phyloP scores from a whole-genome alignment of 1,140 invertebrate species.

The Drosophila albomicans region DNA sequence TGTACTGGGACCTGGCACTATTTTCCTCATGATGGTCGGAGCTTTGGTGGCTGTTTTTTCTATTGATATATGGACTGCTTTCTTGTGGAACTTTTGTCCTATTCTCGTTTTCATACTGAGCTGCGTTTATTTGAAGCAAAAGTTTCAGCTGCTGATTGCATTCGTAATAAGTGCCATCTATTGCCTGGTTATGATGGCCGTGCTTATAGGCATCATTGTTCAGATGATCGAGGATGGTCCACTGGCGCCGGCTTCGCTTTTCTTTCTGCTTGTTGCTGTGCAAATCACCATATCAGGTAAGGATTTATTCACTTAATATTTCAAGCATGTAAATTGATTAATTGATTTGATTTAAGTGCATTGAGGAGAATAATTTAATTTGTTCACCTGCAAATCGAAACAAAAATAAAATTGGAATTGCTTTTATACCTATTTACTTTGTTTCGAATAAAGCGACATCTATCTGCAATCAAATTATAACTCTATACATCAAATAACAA shows the following conservation, averaged over 20 bases:
- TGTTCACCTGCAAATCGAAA: too few species aligned
- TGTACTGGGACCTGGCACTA: constrained; percentile 88
- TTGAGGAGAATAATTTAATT: too few species aligned
- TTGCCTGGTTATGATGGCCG: constrained; percentile 96
- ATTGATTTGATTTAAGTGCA: background rate
- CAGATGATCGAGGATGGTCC: constrained; percentile 93
- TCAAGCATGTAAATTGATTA: too few species aligned
- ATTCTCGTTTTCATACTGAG: constrained; percentile 90
- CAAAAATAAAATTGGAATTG: too few species aligned
- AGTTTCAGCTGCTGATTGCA: constrained; percentile 90
- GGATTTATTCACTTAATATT: background rate
- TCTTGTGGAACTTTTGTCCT: constrained; percentile 92
- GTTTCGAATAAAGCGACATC: too few species aligned
- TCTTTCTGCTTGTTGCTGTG: constrained; percentile 88
- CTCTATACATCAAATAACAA: too few species aligned
- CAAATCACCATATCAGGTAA: constrained; percentile 88
- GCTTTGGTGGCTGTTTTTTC: constrained; percentile 93
- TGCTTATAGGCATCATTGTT: constrained; percentile 93
- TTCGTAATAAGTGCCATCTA: constrained; percentile 92
- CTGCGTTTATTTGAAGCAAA: constrained; percentile 91
- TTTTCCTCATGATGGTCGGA: constrained; percentile 96
- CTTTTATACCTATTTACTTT: too few species aligned
- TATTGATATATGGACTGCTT: constrained; percentile 91
- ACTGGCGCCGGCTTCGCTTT: constrained; percentile 91
- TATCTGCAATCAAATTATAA: too few species aligned